These are phyloP conservation scores for Gandaritis pyraliata DNA, from an alignment of 2,888 invertebrate species.

Conservation along the genomic window DNA sequence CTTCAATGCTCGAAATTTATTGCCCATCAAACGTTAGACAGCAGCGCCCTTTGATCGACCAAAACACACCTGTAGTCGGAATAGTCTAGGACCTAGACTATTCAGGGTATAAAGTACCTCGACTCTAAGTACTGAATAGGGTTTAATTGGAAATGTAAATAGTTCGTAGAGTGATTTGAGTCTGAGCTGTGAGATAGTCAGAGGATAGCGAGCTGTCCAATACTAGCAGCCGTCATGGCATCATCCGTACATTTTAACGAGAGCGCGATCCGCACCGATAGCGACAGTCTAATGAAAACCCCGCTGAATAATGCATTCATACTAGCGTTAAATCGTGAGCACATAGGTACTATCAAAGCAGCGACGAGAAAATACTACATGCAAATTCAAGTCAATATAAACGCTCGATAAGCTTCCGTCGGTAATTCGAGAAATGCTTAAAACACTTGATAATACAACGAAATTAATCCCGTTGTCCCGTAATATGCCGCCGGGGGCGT, in stretches of 20 bases:
- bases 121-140: constrained; percentile 20
- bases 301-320: constrained; percentile 84
- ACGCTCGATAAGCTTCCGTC: constrained; percentile 73
- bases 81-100: too few species aligned
- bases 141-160: constrained; percentile 29
- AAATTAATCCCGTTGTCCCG: constrained; percentile 59
- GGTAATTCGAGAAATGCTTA: constrained; percentile 67
- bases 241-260: constrained; percentile 83
- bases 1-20: constrained; percentile 34
- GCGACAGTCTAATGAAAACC: constrained; percentile 81
- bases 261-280: constrained; percentile 81
- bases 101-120: too few species aligned
- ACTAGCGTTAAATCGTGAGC: constrained; percentile 83
- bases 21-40: constrained; percentile 22
- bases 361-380: constrained; percentile 78
- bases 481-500: constrained; percentile 47
- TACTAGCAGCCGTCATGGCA: constrained; percentile 82
- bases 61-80: constrained; percentile 27
- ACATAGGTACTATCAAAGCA: constrained; percentile 75
- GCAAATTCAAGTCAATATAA: constrained; percentile 78
- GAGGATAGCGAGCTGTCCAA: constrained; percentile 43
- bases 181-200: constrained; percentile 36
- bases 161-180: constrained; percentile 35
- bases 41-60: constrained; percentile 31
- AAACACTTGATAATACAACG: constrained; percentile 47